Evolutionary conservation across 2,888 invertebrate species (phyloP), one percentile per base, ranked within the genome.

Genomic region (Apoda limacodes): DNA sequence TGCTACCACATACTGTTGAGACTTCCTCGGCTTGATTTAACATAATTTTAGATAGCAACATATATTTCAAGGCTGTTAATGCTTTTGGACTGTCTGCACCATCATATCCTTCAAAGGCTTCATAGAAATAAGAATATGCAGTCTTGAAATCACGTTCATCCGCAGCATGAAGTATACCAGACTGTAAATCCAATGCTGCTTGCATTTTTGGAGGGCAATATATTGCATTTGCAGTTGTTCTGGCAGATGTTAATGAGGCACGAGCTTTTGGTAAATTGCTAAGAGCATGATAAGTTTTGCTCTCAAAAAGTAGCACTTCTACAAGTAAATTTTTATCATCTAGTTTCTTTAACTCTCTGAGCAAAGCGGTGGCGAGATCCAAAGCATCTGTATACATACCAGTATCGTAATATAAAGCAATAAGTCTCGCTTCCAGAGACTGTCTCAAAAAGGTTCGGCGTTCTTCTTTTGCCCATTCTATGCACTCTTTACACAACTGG

Each of bases 111-210:
- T 99, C 99, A 70, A 98, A 99, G 9, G 98, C 98, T 83, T 99
- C 99, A 69, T 98, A 99, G 66, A 99, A 99, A 65, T 99, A 99
- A 32, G 98, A 99, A 78, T 96, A 99, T 25, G 98, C 98, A 34
- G 99, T 99, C 85, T 99, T 99, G 70, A 99, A 99, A 64, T 99
- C 99, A 51, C 94, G 90, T 70, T 99, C 99, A 64, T 99, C 99
- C n/a, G 98, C 98, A 6, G 99, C 99, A 76, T 99, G 99, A 33
- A 99, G 82, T 47, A 99, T 96, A 49, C 98, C 98, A 4, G 98
- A 98, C 64, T 98, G 98, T 45, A 98, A 82, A 74, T 99, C 99
- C 21, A 99, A 83, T 6, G 97, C 92, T 5, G 98, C 97, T 78
- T 99, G 99, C 84, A 98, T 91, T 81, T 96, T 95, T 1, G 99